Evolutionary conservation across 2,797 vertebrate species (phyloP).

Genomic region (Ctenochaetus hawaiiensis): DNA sequence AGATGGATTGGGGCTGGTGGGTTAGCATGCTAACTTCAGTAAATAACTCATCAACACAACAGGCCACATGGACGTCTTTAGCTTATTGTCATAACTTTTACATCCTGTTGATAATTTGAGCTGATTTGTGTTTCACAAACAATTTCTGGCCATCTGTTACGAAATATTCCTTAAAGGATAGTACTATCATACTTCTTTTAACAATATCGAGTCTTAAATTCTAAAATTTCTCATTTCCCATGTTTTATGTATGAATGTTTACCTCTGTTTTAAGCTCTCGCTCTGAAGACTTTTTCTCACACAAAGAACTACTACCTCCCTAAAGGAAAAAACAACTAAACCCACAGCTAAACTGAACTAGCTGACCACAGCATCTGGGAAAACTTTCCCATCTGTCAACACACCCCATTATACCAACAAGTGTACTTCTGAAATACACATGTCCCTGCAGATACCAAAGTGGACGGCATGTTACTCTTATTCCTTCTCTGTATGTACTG

Average conservation of each 20-base stretch:
- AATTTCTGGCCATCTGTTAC: too few relatives aligned
- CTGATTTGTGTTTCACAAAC: too few relatives aligned
- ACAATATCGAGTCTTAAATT: background rate
- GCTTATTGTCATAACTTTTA: too few relatives aligned
- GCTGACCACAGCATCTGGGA: conserved; percentile 17
- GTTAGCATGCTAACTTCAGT: too few relatives aligned
- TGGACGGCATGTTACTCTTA: background rate
- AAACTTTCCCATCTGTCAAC: conserved; percentile 4
- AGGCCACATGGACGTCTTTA: too few relatives aligned
- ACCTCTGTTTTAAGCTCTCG: background rate
- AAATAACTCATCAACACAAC: too few relatives aligned
- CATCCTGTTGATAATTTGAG: too few relatives aligned
- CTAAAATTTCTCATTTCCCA: background rate
- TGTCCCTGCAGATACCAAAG: background rate
- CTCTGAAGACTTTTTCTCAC: background rate
- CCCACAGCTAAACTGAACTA: conserved; percentile 14
- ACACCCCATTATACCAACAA: background rate
- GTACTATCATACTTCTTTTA: too few relatives aligned
- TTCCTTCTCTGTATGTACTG: background rate
- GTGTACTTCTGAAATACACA: conserved; percentile 1
- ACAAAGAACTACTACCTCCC: background rate
- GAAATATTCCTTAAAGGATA: too few relatives aligned
- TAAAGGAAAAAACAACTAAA: background rate
- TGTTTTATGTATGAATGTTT: background rate
- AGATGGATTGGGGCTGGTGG: too few relatives aligned